Evolutionary conservation across 2,797 vertebrate species (phyloP).

Genomic region (Chlorospingus semifuscus): DNA sequence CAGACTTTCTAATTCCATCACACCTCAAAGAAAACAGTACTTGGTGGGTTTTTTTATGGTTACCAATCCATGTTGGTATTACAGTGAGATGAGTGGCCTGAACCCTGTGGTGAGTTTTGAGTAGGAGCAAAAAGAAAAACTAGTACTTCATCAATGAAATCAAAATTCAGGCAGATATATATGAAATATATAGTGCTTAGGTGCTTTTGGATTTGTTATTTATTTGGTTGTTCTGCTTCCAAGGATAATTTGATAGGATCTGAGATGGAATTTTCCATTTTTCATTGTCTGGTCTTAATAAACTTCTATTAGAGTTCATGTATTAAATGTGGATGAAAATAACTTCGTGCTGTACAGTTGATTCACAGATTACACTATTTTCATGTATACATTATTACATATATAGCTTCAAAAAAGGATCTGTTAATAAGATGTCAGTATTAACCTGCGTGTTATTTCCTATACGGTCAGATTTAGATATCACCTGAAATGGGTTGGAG

Average conservation of each 20-base stretch:
- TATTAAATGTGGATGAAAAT: slow-evolving; percentile 53
- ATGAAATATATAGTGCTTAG: background rate
- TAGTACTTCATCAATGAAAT: background rate
- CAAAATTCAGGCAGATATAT: background rate
- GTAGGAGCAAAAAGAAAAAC: background rate
- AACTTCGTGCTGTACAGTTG: slow-evolving; percentile 10
- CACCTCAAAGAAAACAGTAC: background rate
- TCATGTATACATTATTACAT: background rate
- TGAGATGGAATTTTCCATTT: slow-evolving; percentile 5
- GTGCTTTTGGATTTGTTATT: slow-evolving; percentile 3
- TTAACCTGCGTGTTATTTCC: slow-evolving; percentile 28
- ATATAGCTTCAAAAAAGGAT: background rate
- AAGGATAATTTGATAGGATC: background rate
- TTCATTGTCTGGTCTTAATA: slow-evolving; percentile 11
- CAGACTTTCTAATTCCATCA: background rate
- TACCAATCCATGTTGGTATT: background rate
- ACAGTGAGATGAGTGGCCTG: background rate
- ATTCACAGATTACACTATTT: slow-evolving; percentile 29
- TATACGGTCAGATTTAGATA: slow-evolving; percentile 9
- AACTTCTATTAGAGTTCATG: background rate
- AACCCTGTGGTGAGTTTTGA: background rate
- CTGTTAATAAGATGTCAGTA: slow-evolving; percentile 35
- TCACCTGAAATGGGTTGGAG: background rate
- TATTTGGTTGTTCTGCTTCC: background rate
- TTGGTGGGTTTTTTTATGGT: background rate